These are phyloP conservation scores for Pangasius macronema DNA, from an alignment of 2,797 vertebrate genomes.

Conservation along the genomic window DNA sequence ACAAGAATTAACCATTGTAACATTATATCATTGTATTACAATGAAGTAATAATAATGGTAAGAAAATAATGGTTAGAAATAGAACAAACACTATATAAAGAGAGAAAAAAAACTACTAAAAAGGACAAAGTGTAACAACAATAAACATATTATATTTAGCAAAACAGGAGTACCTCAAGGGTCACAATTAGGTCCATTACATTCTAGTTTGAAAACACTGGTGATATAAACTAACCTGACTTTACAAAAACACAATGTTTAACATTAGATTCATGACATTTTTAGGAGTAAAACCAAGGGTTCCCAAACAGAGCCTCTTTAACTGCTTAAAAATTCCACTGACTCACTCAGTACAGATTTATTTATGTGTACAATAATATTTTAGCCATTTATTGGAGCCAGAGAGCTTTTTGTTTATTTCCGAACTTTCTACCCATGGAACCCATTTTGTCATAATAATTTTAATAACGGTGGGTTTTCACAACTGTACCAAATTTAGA, in stretches of 20 bases:
- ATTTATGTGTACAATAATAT: neutral
- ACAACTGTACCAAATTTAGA: neutral
- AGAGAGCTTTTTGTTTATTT: neutral
- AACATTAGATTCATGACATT: no score
- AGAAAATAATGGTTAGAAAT: neutral
- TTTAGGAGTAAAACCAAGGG: no score
- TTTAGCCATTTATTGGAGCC: fast-evolving
- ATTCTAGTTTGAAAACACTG: neutral
- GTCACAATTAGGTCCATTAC: neutral
- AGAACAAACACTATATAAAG: neutral
- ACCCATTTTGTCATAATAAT: neutral
- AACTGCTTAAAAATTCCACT: neutral
- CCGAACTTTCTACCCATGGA: neutral
- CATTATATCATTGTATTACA: neutral
- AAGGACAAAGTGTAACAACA: neutral
- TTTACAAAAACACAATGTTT: no score
- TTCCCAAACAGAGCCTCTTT: no score
- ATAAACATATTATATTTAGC: neutral
- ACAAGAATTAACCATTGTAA: no score
- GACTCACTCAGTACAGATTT: neutral
- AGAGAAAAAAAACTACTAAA: neutral
- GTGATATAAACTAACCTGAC: neutral
- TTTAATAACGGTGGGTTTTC: neutral
- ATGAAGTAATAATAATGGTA: no score
- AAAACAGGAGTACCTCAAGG: neutral